These are phyloP conservation scores for Ursus arctos DNA, from an alignment of 2,113 vertebrate species.

Conservation along the genomic window DNA sequence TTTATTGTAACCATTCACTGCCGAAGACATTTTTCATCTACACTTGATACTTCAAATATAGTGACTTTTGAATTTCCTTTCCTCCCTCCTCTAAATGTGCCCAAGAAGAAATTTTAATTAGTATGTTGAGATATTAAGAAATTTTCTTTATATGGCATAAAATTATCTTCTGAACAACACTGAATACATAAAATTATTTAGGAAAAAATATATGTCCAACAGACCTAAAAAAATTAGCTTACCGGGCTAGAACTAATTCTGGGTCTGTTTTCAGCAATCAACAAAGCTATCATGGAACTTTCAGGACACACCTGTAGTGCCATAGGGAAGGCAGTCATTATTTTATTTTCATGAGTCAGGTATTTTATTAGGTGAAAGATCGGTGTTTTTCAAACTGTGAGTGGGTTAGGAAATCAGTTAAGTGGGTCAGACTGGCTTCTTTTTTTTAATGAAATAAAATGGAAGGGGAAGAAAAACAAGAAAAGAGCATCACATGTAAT, in stretches of 20 bases:
- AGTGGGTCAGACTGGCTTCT: constrained; percentile 11
- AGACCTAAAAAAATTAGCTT: constrained; percentile 13
- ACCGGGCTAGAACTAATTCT: neutral
- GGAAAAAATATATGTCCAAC: neutral
- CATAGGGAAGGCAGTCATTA: neutral
- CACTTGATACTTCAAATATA: neutral
- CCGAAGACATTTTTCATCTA: neutral
- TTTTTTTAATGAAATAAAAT: constrained; percentile 3
- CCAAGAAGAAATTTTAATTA: neutral
- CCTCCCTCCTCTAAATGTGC: neutral
- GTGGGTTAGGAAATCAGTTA: constrained; percentile 31
- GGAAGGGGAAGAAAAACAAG: neutral
- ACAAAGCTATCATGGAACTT: neutral
- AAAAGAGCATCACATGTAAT: neutral
- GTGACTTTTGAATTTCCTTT: neutral
- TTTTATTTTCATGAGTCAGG: neutral
- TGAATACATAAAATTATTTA: constrained; percentile 38
- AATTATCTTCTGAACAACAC: neutral
- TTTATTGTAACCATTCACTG: constrained; percentile 16
- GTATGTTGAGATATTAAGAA: neutral
- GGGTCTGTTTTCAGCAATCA: neutral
- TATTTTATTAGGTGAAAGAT: constrained; percentile 45
- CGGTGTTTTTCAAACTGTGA: constrained; percentile 29
- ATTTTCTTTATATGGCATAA: constrained; percentile 40
- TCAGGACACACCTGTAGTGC: neutral